These are phyloP conservation scores for Passer domesticus DNA, from an alignment of 2,113 vertebrate species.

Conservation along the genomic window DNA sequence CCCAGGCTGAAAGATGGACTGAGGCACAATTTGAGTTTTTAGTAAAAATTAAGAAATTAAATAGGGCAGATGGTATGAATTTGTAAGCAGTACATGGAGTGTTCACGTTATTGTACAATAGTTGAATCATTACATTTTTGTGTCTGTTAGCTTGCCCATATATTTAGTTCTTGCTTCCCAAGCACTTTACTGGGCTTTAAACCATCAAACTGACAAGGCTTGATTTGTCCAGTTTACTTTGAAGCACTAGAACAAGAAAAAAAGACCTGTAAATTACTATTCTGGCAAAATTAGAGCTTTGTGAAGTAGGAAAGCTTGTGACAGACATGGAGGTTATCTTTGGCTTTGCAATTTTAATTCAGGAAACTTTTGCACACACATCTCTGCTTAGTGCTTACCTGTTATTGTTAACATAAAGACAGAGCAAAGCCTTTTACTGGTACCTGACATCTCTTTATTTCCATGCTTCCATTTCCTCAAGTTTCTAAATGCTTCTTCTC, in stretches of 20 bases:
- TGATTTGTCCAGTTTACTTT: background rate
- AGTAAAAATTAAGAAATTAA: background rate
- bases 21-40: background rate
- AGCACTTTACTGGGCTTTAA: background rate
- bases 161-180: background rate
- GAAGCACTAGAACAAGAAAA: background rate
- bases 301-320: background rate
- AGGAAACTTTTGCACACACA: background rate
- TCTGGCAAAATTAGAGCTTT: background rate
- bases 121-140: background rate
- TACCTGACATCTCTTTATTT: background rate
- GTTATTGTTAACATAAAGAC: background rate
- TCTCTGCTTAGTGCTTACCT: background rate
- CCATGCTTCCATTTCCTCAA: background rate
- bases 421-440: background rate
- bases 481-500: conserved; percentile 3
- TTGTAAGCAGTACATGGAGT: background rate
- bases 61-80: background rate
- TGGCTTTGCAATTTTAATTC: background rate
- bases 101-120: background rate
- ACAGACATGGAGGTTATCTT: background rate
- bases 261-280: background rate
- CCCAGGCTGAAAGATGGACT: background rate
- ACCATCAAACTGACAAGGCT: background rate
- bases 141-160: background rate